A percentile compares a stretch with the other conserved stretches of the same genome.
phyloP scores from a whole-genome alignment of 1,140 invertebrate genomes.

The Rhyzopertha dominica region DNA sequence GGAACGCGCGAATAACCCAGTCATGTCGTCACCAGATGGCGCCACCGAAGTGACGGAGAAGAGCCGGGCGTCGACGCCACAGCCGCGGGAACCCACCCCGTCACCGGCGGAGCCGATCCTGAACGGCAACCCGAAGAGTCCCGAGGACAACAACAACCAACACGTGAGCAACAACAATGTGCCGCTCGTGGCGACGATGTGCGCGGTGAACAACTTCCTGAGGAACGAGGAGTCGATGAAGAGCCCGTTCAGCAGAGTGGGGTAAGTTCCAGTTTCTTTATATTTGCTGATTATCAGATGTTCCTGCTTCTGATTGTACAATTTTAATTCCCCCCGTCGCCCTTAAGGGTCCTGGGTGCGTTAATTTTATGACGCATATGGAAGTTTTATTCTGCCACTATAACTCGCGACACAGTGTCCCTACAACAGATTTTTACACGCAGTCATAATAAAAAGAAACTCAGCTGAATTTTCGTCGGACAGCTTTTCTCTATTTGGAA shows the following conservation, averaged over 20 bases:
- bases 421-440: too few relatives aligned
- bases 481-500: too few relatives aligned
- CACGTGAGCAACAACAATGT: constrained; percentile 52
- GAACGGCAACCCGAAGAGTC: constrained; percentile 51
- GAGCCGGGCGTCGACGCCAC: constrained; percentile 41
- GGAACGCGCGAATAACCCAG: constrained; percentile 49
- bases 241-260: constrained; percentile 67
- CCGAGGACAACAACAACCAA: constrained; percentile 55
- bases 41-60: constrained; percentile 39
- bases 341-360: too few relatives aligned
- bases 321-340: too few relatives aligned
- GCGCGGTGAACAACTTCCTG: constrained; percentile 46
- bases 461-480: too few relatives aligned
- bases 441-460: too few relatives aligned
- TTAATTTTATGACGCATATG: too few relatives aligned
- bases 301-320: too few relatives aligned
- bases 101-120: constrained; percentile 30
- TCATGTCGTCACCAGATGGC: constrained; percentile 45
- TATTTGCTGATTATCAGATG: too few relatives aligned
- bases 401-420: too few relatives aligned
- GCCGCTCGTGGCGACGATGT: constrained; percentile 46
- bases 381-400: too few relatives aligned
- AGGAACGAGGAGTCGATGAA: constrained; percentile 54
- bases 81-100: constrained; percentile 34
- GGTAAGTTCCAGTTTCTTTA: too few relatives aligned